Evolutionary conservation across 2,113 vertebrate species (phyloP), one percentile per base, ranked within the genome.

Genomic region (Ameiurus melas): DNA sequence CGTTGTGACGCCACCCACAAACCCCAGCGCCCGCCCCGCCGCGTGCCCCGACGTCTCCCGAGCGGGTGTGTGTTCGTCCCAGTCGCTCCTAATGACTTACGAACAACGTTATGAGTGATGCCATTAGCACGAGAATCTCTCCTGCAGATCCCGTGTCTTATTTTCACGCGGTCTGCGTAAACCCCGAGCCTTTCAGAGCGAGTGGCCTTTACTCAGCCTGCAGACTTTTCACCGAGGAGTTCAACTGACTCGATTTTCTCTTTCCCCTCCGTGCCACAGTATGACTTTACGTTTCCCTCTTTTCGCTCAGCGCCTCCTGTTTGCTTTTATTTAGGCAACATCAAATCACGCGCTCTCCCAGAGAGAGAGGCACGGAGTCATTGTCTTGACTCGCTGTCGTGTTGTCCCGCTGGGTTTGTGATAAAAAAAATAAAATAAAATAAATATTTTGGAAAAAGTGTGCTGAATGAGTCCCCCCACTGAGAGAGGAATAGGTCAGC

Each of bases 61-160:
- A 43, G 39, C 83, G 6, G 14, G 12, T 17, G 62, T 53, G 83
- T 84, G 12, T 68, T 47, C 83, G 22, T 30, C 82, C 80, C 88
- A 43, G 36, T 89, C 79, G 2, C 85, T 84, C 81, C 83, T 86
- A 86, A 90, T 87, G 87, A 89, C 89, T 89, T 78, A 77, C 66
- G 43, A 89, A 87, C 82, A 71, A 78, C 90, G 70, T 68, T 85
- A 88, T 53, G 64, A 90, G 87, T 85, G 87, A 90, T 86, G 81
- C 62, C 85, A 68, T 83, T 83, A 83, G 82, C 22, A 2, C 27
- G 0, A 83, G 36, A 64, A 19, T 27, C 43, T 64, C 82, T 64
- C 80, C 80, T 62, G 57, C 33, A 43, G 80, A 83, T 64, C 19
- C 19, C 43, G 0, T 27, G 27, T 43, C 33, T 39, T 27, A 14